Conservation (phyloP, 2,113 vertebrate species). For the Engraulis encrasicolus region DNA sequence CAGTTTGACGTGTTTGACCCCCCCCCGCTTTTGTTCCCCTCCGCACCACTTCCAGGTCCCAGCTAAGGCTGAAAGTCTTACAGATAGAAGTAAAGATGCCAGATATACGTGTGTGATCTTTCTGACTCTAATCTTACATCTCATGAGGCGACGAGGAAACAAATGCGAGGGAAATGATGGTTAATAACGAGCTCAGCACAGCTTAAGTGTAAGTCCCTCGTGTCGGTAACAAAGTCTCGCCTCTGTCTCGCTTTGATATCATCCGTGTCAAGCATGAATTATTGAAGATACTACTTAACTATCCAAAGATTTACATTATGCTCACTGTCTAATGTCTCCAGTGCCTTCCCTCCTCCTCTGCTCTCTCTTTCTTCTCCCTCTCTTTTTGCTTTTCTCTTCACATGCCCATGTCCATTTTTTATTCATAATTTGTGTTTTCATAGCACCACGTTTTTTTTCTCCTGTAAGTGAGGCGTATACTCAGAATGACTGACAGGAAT, state of each 20-base stretch:
- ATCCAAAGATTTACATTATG: neutral
- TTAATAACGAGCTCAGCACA: neutral
- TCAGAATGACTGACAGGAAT: neutral
- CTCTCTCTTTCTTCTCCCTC: neutral
- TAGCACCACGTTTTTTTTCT: neutral
- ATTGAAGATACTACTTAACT: conserved; percentile 5
- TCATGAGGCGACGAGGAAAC: neutral
- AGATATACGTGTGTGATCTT: conserved; percentile 37
- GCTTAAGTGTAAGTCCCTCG: neutral
- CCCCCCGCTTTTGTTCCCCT: neutral
- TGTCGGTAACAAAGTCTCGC: neutral
- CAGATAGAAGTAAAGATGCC: neutral
- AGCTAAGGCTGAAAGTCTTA: neutral
- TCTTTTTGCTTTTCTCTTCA: neutral
- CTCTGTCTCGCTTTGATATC: conserved; percentile 21
- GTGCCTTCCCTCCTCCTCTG: neutral
- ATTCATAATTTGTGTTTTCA: neutral
- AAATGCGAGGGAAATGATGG: conserved; percentile 19
- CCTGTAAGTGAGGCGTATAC: neutral
- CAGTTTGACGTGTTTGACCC: conserved; percentile 59
- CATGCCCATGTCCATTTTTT: neutral
- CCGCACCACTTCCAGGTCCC: neutral
- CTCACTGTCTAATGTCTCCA: neutral
- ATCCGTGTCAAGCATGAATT: conserved; percentile 28
- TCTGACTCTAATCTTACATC: neutral